Percentiles rank a stretch among this genome's conserved stretches.
Conservation (phyloP, 2,797 vertebrate genomes). For the Mormyrops boulengeri region DNA sequence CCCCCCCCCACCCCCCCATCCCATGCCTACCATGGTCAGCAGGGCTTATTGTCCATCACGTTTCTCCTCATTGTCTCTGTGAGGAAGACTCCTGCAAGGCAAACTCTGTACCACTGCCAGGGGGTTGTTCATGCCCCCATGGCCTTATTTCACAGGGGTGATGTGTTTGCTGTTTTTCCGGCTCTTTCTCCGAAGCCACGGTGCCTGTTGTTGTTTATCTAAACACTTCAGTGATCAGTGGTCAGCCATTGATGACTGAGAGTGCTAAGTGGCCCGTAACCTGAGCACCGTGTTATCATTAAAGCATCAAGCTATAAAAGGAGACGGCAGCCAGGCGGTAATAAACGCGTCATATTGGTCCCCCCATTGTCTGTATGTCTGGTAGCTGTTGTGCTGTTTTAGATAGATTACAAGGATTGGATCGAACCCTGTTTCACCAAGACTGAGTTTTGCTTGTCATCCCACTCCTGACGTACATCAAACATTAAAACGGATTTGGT, state of each 20-base stretch:
- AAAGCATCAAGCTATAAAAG: not conserved
- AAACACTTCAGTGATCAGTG: not conserved
- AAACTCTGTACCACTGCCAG: not conserved
- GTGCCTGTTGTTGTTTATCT: not conserved
- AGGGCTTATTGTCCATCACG: not conserved
- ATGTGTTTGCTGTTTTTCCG: not conserved
- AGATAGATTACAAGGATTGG: not conserved
- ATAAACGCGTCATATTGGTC: not conserved
- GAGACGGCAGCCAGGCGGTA: not conserved
- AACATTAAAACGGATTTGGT: not conserved
- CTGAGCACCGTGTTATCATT: not conserved
- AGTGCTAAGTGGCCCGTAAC: not conserved
- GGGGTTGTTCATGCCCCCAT: not conserved
- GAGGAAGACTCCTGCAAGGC: not conserved
- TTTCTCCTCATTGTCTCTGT: not conserved
- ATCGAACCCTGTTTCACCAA: not conserved
- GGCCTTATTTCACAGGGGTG: not conserved
- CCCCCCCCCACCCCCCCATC: not conserved
- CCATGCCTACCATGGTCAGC: not conserved
- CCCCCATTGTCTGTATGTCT: not conserved
- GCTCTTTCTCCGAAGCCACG: not conserved
- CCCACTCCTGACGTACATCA: not conserved
- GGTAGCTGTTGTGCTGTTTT: not conserved
- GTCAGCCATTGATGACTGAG: not conserved
- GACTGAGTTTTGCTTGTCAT: not conserved